Evolutionary conservation across 2,113 vertebrate genomes (phyloP).

Genomic region (Cyanoderma ruficeps): DNA sequence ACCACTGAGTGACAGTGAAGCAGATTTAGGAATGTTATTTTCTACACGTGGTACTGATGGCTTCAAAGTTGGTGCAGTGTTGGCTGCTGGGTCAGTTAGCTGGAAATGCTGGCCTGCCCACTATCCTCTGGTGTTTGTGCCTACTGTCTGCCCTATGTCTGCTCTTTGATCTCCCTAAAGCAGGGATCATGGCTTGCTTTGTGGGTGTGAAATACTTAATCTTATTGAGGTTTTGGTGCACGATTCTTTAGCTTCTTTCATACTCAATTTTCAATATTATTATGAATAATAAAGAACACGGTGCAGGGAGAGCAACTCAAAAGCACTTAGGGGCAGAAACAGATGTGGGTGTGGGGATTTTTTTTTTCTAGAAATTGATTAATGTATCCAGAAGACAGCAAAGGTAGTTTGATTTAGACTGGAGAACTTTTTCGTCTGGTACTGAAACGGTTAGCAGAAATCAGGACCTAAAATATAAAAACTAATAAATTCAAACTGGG

Average conservation of each 20-base stretch:
- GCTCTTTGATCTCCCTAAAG: neutral
- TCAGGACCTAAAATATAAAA: neutral
- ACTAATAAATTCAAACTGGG: neutral
- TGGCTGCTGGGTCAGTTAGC: neutral
- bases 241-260: neutral
- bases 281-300: neutral
- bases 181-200: neutral
- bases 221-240: neutral
- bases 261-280: neutral
- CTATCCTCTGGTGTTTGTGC: neutral
- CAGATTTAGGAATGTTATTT: neutral
- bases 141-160: neutral
- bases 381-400: neutral
- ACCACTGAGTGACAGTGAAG: neutral
- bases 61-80: neutral
- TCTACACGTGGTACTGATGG: neutral
- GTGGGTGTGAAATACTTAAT: neutral
- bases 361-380: neutral
- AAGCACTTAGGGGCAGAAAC: neutral
- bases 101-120: neutral
- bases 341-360: neutral
- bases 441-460: neutral
- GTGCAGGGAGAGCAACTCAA: neutral
- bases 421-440: neutral
- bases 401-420: neutral